Conservation (phyloP, 2,797 vertebrate species). For the Adrianichthys oophorus region DNA sequence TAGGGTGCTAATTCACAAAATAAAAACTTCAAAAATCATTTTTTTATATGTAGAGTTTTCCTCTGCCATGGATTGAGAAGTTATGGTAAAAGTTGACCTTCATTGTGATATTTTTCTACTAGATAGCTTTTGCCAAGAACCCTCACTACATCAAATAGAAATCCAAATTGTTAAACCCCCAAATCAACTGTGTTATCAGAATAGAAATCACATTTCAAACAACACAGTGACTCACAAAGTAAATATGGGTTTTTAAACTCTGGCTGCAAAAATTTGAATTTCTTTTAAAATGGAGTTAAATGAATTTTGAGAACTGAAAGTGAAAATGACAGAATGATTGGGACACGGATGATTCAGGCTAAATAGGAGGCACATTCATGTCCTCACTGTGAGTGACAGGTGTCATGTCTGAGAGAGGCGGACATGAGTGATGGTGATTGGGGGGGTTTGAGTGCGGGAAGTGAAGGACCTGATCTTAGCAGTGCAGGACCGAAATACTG, state of each 20-base stretch:
- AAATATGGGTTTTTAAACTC: constrained; percentile 11
- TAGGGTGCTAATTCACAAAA: not conserved
- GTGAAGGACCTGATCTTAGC: constrained; percentile 37
- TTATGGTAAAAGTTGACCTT: constrained; percentile 1
- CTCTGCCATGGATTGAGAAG: constrained; percentile 12
- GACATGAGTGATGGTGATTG: constrained; percentile 78
- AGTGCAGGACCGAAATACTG: constrained; percentile 28
- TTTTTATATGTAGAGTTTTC: constrained; percentile 16
- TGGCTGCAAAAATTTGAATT: constrained; percentile 4
- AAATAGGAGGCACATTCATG: constrained; percentile 82
- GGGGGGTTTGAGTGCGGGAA: constrained; percentile 49
- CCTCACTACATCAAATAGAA: constrained; percentile 15
- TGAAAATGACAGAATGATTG: constrained; percentile 47
- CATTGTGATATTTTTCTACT: constrained; percentile 32
- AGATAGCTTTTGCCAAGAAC: constrained; percentile 39
- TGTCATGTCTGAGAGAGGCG: constrained; percentile 86
- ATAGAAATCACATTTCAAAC: constrained; percentile 21
- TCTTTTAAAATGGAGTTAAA: not conserved
- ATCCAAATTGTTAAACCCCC: constrained; percentile 15
- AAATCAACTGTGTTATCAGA: constrained; percentile 27
- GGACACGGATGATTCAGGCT: constrained; percentile 67
- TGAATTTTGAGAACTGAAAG: constrained; percentile 13
- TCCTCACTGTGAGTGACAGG: constrained; percentile 83
- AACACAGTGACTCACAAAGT: not conserved
- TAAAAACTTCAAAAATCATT: not conserved